A percentile compares a stretch with the other conserved stretches of the same genome.
Conservation (phyloP, 2,888 invertebrate species). For the Cordilura impudica region DNA sequence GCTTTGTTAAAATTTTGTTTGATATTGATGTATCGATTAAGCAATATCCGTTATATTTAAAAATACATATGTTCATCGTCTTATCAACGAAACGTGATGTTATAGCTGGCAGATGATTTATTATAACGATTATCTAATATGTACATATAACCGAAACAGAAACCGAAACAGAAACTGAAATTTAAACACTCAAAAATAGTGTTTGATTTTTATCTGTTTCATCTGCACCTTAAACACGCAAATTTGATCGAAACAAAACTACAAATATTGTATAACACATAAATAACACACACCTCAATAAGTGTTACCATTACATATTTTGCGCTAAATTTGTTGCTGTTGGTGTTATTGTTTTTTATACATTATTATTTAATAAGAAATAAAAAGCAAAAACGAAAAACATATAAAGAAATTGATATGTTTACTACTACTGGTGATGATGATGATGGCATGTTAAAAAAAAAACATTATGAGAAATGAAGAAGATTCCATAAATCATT, state of each 20-base stretch:
- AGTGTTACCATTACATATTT: not conserved
- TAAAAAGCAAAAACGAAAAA: not conserved
- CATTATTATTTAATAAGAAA: slow-evolving; percentile 3
- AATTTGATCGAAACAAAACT: not conserved
- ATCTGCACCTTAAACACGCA: not conserved
- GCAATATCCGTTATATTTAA: not conserved
- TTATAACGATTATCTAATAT: slow-evolving; percentile 18
- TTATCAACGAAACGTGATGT: not conserved
- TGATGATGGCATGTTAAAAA: not conserved
- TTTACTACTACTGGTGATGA: not conserved
- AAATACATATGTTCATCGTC: not conserved
- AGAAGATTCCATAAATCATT: too few relatives aligned
- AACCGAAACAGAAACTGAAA: not conserved
- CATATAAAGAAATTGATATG: not conserved
- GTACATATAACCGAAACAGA: not conserved
- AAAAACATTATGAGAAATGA: not conserved
- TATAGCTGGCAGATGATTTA: slow-evolving; percentile 3
- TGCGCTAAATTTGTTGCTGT: not conserved
- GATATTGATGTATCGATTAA: not conserved
- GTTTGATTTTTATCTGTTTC: not conserved
- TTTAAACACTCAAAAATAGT: not conserved
- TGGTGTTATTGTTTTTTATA: not conserved
- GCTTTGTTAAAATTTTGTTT: not conserved
- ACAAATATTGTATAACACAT: slow-evolving; percentile 4
- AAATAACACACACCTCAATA: slow-evolving; percentile 18